These are phyloP conservation scores for Nyctibius grandis DNA, from an alignment of 2,797 vertebrate genomes.

Conservation along the genomic window DNA sequence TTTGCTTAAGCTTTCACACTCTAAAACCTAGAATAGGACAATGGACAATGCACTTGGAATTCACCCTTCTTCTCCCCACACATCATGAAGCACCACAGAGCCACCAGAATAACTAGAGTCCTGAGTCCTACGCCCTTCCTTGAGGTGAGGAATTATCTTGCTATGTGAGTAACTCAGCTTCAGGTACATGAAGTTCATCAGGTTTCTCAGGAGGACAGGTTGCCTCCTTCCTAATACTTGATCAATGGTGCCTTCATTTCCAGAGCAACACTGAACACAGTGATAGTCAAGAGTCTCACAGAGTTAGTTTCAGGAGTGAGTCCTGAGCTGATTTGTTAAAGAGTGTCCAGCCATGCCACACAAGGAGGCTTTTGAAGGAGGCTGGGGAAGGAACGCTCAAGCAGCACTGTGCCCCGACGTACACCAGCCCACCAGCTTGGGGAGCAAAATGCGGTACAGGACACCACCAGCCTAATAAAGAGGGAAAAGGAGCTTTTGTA, in stretches of 20 bases:
- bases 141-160: background rate
- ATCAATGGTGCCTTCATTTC: background rate
- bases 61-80: background rate
- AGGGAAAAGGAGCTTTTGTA: background rate
- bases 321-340: background rate
- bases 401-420: background rate
- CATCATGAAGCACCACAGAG: background rate
- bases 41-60: background rate
- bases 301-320: background rate
- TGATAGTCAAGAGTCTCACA: background rate
- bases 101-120: background rate
- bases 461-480: background rate
- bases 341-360: background rate
- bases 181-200: background rate
- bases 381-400: accelerated
- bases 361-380: background rate
- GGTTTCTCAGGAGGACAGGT: background rate
- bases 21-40: background rate
- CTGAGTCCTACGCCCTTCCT: background rate
- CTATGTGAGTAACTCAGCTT: background rate
- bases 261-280: background rate
- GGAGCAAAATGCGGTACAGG: background rate
- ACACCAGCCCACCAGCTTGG: background rate
- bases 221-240: background rate
- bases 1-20: background rate